Conservation (phyloP, 2,797 vertebrate species). For the Fistularia commersonii region DNA sequence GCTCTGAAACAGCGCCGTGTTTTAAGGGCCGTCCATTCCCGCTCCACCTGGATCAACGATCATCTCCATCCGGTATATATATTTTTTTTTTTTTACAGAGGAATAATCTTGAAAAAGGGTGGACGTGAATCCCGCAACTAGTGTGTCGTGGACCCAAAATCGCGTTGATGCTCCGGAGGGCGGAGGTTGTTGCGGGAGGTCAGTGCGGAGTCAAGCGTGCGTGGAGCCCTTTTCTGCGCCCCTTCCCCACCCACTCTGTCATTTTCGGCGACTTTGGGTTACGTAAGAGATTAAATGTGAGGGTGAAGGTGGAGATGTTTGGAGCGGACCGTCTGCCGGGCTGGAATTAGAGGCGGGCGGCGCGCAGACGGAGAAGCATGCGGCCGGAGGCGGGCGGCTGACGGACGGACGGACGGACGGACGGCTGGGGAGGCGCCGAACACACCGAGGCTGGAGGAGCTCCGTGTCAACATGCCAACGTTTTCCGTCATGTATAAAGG, state of each 20-base stretch:
- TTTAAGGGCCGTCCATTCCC: no score
- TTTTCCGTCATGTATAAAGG: slow-evolving; percentile 88
- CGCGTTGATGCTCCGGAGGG: no score
- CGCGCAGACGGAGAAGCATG: slow-evolving; percentile 51
- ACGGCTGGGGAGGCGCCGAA: not conserved
- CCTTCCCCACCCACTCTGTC: not conserved
- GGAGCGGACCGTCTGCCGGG: slow-evolving; percentile 37
- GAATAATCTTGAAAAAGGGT: no score
- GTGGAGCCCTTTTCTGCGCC: no score
- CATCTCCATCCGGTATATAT: no score
- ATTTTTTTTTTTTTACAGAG: no score
- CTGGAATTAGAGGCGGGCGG: slow-evolving; percentile 65
- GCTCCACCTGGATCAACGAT: no score
- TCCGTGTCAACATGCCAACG: slow-evolving; percentile 77
- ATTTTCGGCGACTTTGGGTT: slow-evolving; percentile 32
- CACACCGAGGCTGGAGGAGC: slow-evolving; percentile 22
- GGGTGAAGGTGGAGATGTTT: slow-evolving; percentile 68
- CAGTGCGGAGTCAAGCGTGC: no score
- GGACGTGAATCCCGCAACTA: no score
- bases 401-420: slow-evolving; percentile 11
- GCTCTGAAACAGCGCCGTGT: no score
- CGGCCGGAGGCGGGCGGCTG: slow-evolving; percentile 33
- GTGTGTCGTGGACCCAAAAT: no score
- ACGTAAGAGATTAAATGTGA: slow-evolving; percentile 61
- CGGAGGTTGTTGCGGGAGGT: no score